phyloP scores from a whole-genome alignment of 2,797 vertebrate species.

The Lateolabrax maculatus region DNA sequence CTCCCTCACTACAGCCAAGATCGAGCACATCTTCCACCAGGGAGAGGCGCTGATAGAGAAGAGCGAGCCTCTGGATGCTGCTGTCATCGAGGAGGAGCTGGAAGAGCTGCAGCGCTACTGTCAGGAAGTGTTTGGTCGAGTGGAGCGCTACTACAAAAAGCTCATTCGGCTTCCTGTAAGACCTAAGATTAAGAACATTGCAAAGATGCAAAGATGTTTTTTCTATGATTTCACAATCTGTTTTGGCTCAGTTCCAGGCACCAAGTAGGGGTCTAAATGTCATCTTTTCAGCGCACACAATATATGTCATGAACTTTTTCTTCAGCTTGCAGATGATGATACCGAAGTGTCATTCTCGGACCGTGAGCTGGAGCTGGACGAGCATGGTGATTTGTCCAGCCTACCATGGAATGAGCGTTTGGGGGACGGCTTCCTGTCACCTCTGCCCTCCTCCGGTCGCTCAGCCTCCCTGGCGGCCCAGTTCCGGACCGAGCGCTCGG shows the following conservation, averaged over 20 bases:
- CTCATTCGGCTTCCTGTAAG: constrained; percentile 94
- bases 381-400: constrained; percentile 89
- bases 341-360: constrained; percentile 91
- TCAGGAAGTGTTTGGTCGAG: constrained; percentile 96
- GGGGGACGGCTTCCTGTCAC: constrained; percentile 89
- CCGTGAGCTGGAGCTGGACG: constrained; percentile 94
- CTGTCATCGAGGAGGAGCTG: constrained; percentile 96
- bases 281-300: background rate
- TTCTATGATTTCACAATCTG: background rate
- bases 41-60: constrained; percentile 95
- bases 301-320: background rate
- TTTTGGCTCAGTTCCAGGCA: background rate
- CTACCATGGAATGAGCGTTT: constrained; percentile 90
- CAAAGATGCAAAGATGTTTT: background rate
- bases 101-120: constrained; percentile 96
- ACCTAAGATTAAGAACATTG: background rate
- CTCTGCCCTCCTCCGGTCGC: constrained; percentile 92
- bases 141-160: constrained; percentile 97
- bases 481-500: constrained; percentile 91
- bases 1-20: constrained; percentile 92
- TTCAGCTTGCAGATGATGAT: constrained; percentile 94
- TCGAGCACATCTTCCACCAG: constrained; percentile 93
- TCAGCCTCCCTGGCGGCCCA: constrained; percentile 92
- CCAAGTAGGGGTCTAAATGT: background rate
- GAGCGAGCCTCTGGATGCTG: constrained; percentile 94